phyloP scores from a whole-genome alignment of 2,797 vertebrate genomes.

The Lophotriccus pileatus region DNA sequence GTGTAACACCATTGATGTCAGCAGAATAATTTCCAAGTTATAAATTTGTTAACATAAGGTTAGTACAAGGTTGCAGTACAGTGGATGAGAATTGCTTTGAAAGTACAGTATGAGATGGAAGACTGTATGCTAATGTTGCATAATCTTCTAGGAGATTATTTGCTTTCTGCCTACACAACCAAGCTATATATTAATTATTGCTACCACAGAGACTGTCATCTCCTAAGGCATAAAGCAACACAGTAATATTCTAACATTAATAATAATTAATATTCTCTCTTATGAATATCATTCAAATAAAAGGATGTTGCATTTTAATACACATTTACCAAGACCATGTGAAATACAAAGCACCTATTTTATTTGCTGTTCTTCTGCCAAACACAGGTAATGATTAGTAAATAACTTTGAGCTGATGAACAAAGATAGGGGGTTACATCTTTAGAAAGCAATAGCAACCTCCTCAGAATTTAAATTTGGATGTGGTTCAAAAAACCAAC shows the following conservation, averaged over 20 bases:
- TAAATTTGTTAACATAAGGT: conserved; percentile 44
- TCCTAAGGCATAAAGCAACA: conserved; percentile 36
- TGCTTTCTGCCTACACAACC: conserved; percentile 51
- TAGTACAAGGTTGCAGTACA: not conserved
- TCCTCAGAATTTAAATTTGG: not conserved
- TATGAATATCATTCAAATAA: conserved; percentile 49
- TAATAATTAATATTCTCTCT: conserved; percentile 44
- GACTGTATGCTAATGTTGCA: not conserved
- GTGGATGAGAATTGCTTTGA: conserved; percentile 30
- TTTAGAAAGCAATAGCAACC: not conserved
- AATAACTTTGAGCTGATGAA: not conserved
- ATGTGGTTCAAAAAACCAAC: not conserved
- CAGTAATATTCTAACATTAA: conserved; percentile 27
- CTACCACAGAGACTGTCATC: conserved; percentile 13
- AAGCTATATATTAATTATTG: conserved; percentile 44
- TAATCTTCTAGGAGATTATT: conserved; percentile 26
- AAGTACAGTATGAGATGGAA: not conserved
- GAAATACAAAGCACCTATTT: conserved; percentile 16
- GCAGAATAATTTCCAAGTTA: conserved; percentile 51
- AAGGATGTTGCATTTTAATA: conserved; percentile 43
- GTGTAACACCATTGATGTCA: conserved; percentile 30
- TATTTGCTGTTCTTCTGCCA: not conserved
- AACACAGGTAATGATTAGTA: not conserved
- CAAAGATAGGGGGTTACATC: not conserved
- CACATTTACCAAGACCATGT: not conserved